A percentile compares a stretch with the other conserved stretches of the same genome.
These are phyloP conservation scores for Indicator indicator DNA, from an alignment of 2,113 vertebrate species.

Conservation along the genomic window DNA sequence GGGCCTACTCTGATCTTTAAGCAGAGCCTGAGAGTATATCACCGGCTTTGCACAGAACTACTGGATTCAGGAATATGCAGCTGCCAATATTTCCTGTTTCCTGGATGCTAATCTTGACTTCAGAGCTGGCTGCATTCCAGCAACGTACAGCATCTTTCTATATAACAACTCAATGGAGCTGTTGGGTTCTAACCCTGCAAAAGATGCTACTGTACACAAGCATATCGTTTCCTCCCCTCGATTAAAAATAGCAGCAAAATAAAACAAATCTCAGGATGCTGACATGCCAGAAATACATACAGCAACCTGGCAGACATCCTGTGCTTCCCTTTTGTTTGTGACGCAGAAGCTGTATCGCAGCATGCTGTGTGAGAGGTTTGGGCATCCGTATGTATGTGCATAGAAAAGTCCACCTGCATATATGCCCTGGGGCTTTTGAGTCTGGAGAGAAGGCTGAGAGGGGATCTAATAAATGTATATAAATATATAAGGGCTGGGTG, in stretches of 20 bases:
- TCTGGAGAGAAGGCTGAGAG: too few relatives aligned
- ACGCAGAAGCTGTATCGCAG: background rate
- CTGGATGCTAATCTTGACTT: slow-evolving; percentile 23
- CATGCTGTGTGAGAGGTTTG: background rate
- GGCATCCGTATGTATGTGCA: background rate
- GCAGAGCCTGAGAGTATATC: background rate
- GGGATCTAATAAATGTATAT: too few relatives aligned
- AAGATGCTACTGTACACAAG: background rate
- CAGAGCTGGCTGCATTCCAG: background rate
- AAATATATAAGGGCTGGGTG: too few relatives aligned
- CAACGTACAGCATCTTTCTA: background rate
- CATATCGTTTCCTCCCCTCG: background rate
- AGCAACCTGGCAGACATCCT: background rate
- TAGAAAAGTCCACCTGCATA: background rate
- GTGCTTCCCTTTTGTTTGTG: background rate
- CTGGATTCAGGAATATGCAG: background rate
- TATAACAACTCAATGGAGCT: background rate
- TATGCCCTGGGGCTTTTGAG: too few relatives aligned
- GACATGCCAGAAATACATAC: rapidly evolving
- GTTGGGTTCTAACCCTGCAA: background rate
- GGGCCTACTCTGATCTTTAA: background rate
- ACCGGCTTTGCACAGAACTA: background rate
- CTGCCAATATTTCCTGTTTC: slow-evolving; percentile 12
- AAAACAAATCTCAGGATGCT: background rate
- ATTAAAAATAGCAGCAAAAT: background rate